Percentiles rank a stretch among this genome's conserved stretches.
These are phyloP conservation scores for Coenonympha arcania DNA, from an alignment of 2,888 invertebrate species.

Conservation along the genomic window DNA sequence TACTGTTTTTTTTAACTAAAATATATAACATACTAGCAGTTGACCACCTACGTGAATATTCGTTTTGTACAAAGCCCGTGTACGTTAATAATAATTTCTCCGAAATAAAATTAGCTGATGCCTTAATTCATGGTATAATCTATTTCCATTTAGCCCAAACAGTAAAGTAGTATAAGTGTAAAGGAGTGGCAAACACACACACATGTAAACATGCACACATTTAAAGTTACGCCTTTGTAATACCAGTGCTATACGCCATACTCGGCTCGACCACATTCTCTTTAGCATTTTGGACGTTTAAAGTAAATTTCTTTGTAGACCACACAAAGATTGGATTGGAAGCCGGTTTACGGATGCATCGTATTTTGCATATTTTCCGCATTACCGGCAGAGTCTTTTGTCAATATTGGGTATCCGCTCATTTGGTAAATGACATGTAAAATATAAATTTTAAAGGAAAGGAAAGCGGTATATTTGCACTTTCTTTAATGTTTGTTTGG, in stretches of 20 bases:
- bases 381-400: conserved; percentile 63
- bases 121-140: no score
- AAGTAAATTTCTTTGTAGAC: conserved; percentile 21
- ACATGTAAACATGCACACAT: neutral
- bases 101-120: no score
- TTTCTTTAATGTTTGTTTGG: conserved; percentile 62
- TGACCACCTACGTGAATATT: no score
- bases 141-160: no score
- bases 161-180: no score
- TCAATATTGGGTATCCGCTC: conserved; percentile 62
- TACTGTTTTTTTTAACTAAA: no score
- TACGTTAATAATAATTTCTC: no score
- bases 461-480: conserved; percentile 5
- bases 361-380: conserved; percentile 68
- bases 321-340: conserved; percentile 29
- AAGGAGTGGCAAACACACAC: neutral
- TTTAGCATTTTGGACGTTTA: conserved; percentile 7
- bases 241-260: neutral
- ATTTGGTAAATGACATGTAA: conserved; percentile 54
- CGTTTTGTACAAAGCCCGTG: no score
- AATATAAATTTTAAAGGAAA: conserved; percentile 29
- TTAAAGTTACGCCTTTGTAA: neutral
- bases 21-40: no score
- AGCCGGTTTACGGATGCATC: conserved; percentile 30
- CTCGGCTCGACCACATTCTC: neutral